Evolutionary conservation across 2,888 invertebrate species (phyloP).

Genomic region (Liopterus haemorrhoidalis): DNA sequence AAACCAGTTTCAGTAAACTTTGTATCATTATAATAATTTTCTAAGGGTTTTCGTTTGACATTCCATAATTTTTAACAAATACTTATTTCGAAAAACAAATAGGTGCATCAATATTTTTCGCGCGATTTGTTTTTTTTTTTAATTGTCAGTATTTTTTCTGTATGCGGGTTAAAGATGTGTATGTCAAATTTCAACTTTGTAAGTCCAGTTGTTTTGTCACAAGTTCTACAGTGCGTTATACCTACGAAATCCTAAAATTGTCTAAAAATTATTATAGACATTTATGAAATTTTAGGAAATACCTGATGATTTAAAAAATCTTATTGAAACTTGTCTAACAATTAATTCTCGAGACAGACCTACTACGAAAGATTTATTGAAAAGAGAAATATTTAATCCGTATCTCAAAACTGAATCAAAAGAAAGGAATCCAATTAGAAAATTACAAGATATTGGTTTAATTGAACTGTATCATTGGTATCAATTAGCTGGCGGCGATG

Average conservation of each 20-base stretch:
- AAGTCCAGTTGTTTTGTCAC: too few species aligned
- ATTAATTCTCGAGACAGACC: constrained; percentile 59
- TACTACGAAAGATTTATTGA: constrained; percentile 56
- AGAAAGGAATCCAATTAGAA: constrained; percentile 39
- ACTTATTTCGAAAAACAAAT: too few species aligned
- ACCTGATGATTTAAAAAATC: constrained; percentile 52
- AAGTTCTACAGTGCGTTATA: constrained; percentile 3
- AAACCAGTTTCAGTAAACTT: too few species aligned
- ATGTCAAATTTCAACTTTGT: too few species aligned
- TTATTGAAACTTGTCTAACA: constrained; percentile 68
- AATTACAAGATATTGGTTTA: constrained; percentile 50
- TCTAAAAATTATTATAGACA: constrained; percentile 11
- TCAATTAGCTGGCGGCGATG: constrained; percentile 93
- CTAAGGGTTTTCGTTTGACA: too few species aligned
- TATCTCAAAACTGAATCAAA: constrained; percentile 35
- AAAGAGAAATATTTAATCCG: constrained; percentile 50
- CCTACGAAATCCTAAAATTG: too few species aligned
- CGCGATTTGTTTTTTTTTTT: constrained; percentile 5
- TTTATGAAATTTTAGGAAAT: constrained; percentile 47
- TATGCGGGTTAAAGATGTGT: too few species aligned
- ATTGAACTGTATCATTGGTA: constrained; percentile 89
- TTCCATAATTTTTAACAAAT: too few species aligned
- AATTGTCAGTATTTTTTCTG: too few species aligned
- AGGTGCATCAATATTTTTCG: too few species aligned
- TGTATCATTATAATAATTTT: too few species aligned